Base-by-base conservation (phyloP, 2,888 invertebrate species). In the Spatulosminthurus flaviceps region DNA sequence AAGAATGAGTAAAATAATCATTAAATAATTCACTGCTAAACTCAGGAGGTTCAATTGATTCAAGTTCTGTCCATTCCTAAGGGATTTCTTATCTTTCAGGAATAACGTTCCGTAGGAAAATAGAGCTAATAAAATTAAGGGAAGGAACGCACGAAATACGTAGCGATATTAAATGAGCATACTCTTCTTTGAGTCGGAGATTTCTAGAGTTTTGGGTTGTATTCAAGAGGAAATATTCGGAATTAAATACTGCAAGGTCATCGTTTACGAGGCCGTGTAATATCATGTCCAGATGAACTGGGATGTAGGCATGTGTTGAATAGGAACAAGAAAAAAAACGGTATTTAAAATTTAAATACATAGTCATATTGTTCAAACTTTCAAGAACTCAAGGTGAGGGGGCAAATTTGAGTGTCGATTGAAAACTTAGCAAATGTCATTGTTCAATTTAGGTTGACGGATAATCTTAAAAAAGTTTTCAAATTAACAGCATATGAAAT, bases 391-490 rank as follows among this genome's bases (percentile, higher is more conserved):
- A 85, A 34, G 5, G 82, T 80, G 21, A 85, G 29, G 19, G 69
- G 75, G 64, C 85, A 85, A 19, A 60, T 11, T 75, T 84, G 84
- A 34, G 70, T 79, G 34, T 83, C 85, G 73, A 85, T 84, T 1
- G 85, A 84, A 70, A 83, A 85, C 75, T 83, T 84, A 16, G 76
- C 72, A 22, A 81, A 75, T 11, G 80, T 82, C 80, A 85, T 81
- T 9, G 71, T 81, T 34, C 85, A 85, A 41, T 70, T 83, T 11
- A 85, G 75, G 64, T 43, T 78, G 9, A 81, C 75, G 19, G 81
- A 79, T 11, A 82, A 9, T 66, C 83, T 83, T 51, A 19, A 78
- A 64, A 34, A 7, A 34, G 9, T 7, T 34, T n/a, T n/a, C n/a
- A 34, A 34, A 34, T 34, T 34, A n/a, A n/a, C n/a, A 34, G 4